Percentiles rank a stretch among this genome's conserved stretches.
Conservation (phyloP, 2,113 vertebrate genomes). For the Petaurus breviceps region DNA sequence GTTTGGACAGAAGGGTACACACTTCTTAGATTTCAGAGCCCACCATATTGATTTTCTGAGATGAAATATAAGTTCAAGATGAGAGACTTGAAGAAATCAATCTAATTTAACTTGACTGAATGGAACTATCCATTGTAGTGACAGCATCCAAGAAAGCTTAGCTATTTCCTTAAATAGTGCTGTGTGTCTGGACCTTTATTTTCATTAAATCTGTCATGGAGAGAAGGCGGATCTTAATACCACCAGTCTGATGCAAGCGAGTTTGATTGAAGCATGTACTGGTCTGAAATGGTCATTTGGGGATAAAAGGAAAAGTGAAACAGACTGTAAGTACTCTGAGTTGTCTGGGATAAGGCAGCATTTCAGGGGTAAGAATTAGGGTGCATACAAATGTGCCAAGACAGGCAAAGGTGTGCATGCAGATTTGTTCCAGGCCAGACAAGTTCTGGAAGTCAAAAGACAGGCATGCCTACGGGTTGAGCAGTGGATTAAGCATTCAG, state of each 20-base stretch:
- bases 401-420: neutral
- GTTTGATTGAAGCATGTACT: neutral
- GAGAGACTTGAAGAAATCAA: slow-evolving; percentile 73
- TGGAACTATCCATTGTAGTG: slow-evolving; percentile 81
- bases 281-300: neutral
- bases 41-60: slow-evolving; percentile 79
- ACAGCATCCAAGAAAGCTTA: slow-evolving; percentile 77
- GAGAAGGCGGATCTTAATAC: slow-evolving; percentile 71
- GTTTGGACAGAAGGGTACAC: slow-evolving; percentile 67
- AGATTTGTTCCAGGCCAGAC: neutral
- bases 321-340: neutral
- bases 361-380: neutral
- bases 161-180: slow-evolving; percentile 72
- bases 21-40: slow-evolving; percentile 77
- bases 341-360: neutral
- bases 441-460: neutral
- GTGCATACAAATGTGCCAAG: neutral
- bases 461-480: neutral
- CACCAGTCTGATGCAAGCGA: slow-evolving; percentile 65
- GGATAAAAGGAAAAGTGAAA: neutral
- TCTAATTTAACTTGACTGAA: slow-evolving; percentile 81
- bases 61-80: slow-evolving; percentile 82
- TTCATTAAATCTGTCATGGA: slow-evolving; percentile 78
- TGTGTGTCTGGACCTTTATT: slow-evolving; percentile 74
- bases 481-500: neutral